These are phyloP conservation scores for Octodon degus DNA, from an alignment of 2,113 vertebrate genomes.

Conservation along the genomic window DNA sequence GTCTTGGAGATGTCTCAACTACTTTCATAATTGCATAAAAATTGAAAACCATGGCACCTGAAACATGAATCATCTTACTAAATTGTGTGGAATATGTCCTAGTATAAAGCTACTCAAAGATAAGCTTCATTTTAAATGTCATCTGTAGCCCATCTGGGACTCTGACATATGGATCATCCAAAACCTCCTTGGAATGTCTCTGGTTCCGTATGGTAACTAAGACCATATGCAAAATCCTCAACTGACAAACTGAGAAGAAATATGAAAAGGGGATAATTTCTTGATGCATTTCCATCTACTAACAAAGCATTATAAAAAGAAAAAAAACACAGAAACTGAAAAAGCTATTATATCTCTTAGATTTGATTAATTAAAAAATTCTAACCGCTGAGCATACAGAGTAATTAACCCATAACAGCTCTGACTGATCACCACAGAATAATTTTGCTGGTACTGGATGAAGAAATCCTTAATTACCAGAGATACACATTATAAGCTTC, in stretches of 20 bases:
- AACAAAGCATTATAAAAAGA: conserved; percentile 36
- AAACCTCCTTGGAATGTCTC: conserved; percentile 31
- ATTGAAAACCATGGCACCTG: conserved; percentile 28
- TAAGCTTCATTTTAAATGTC: conserved; percentile 43
- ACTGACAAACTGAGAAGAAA: conserved; percentile 35
- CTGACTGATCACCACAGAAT: conserved; percentile 50
- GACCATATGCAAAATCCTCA: conserved; percentile 61
- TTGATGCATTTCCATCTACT: conserved; percentile 53
- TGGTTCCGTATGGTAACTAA: conserved; percentile 51
- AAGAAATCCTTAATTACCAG: neutral
- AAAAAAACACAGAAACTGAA: conserved; percentile 40
- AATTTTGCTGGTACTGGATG: neutral
- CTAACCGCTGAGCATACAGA: conserved; percentile 47
- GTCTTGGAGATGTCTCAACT: conserved; percentile 5
- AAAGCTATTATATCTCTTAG: conserved; percentile 50
- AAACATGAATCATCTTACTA: conserved; percentile 52
- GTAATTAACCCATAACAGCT: conserved; percentile 59
- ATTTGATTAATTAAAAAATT: conserved; percentile 52
- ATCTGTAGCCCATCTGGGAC: conserved; percentile 57
- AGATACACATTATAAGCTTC: conserved; percentile 48
- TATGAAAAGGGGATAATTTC: conserved; percentile 12
- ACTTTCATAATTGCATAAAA: conserved; percentile 51
- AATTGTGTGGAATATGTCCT: conserved; percentile 23
- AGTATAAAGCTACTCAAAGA: conserved; percentile 46
- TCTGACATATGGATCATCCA: neutral